phyloP scores from a whole-genome alignment of 2,888 invertebrate genomes.

The Steromphala cineraria region DNA sequence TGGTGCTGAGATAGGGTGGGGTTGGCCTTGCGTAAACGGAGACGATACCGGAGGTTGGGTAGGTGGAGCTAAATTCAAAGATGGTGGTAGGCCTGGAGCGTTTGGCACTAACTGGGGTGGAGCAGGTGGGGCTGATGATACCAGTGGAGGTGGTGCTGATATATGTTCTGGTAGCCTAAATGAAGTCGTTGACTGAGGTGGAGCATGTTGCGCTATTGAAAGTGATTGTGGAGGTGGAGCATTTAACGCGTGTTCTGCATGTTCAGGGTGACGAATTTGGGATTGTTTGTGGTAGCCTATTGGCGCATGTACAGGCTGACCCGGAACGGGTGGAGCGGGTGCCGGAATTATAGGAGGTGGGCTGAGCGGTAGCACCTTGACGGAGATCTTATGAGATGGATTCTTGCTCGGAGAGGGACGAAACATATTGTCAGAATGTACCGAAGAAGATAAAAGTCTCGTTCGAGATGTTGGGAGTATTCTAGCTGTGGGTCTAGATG shows the following conservation, averaged over 20 bases:
- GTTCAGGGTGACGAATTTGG: not conserved
- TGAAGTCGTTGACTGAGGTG: no score
- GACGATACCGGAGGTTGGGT: no score
- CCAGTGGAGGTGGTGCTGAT: not conserved
- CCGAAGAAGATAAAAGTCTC: not conserved
- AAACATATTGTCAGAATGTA: not conserved
- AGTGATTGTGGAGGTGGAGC: no score
- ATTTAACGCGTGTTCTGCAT: no score
- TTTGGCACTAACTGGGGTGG: not conserved
- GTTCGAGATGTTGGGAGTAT: not conserved
- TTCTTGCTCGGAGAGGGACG: no score
- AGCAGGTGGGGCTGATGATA: not conserved
- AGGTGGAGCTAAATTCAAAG: no score
- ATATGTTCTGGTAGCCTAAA: no score
- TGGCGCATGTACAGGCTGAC: not conserved
- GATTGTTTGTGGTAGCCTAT: not conserved
- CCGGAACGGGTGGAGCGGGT: not conserved
- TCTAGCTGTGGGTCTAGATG: not conserved
- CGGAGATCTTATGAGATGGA: not conserved
- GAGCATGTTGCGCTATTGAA: not conserved
- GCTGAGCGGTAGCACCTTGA: not conserved
- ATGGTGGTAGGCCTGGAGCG: no score
- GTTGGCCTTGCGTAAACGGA: no score
- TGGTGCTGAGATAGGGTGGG: no score
- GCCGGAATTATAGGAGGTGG: not conserved